phyloP scores from a whole-genome alignment of 2,888 invertebrate genomes.

The Caenorhabditis doughertyi region DNA sequence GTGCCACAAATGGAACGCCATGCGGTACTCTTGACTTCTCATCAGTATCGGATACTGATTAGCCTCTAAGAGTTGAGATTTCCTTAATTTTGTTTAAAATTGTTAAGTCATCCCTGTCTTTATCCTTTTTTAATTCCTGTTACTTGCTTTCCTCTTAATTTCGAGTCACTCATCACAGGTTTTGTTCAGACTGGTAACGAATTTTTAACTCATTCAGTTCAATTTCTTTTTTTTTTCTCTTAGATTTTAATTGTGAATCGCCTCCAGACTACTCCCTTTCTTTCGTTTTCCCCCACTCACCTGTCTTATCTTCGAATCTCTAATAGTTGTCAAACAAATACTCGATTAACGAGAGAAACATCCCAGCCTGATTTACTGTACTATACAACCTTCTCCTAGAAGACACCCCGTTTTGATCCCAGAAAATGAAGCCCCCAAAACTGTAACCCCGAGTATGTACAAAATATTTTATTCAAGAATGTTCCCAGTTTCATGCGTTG shows the following conservation, averaged over 20 bases:
- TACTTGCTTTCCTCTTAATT: conserved; percentile 11
- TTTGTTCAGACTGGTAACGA: conserved; percentile 16
- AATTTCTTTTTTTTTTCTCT: conserved; percentile 9
- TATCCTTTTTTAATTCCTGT: neutral
- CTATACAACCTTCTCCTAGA: conserved; percentile 13
- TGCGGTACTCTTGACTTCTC: conserved; percentile 45
- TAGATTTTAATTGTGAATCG: conserved; percentile 22
- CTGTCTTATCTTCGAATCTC: conserved; percentile 18
- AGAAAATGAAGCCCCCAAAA: conserved; percentile 27
- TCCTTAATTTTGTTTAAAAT: neutral
- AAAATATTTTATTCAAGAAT: neutral
- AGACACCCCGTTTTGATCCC: neutral
- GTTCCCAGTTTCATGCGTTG: neutral
- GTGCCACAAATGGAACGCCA: conserved; percentile 20
- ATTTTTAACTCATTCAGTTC: conserved; percentile 4
- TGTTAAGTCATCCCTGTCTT: neutral
- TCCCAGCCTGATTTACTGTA: conserved; percentile 18
- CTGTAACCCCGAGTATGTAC: neutral
- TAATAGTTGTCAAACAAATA: conserved; percentile 24
- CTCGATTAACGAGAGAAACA: conserved; percentile 1
- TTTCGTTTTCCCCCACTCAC: conserved; percentile 19
- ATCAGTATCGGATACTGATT: conserved; percentile 35
- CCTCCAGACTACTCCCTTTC: conserved; percentile 2
- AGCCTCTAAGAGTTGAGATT: neutral
- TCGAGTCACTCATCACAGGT: conserved; percentile 28